phyloP scores from a whole-genome alignment of 2,888 invertebrate genomes.

The Strigamia transsilvanica region DNA sequence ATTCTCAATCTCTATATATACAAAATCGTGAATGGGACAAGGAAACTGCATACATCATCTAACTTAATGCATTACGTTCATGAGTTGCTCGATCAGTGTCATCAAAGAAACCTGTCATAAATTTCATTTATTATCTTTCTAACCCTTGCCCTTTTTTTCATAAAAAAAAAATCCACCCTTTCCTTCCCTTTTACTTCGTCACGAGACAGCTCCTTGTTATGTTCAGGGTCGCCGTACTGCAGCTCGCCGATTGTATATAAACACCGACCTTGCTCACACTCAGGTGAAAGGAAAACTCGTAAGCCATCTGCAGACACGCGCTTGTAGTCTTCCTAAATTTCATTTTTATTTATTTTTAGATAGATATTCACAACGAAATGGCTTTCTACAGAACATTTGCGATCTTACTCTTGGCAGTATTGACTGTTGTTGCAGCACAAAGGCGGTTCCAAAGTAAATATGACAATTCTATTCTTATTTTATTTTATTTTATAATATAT shows the following conservation, averaged over 20 bases:
- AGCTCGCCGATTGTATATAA: conserved; percentile 30
- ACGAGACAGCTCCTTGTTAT: neutral
- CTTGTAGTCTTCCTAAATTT: no score
- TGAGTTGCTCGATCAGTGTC: conserved; percentile 7
- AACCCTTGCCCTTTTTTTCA: conserved; percentile 24
- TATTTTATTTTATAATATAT: neutral
- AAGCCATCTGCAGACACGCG: neutral
- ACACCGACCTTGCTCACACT: conserved; percentile 31
- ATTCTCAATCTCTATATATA: neutral
- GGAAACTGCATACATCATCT: conserved; percentile 12
- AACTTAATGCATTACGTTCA: neutral
- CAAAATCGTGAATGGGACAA: conserved; percentile 34
- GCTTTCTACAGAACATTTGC: neutral
- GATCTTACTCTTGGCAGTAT: neutral
- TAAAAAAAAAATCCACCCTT: neutral
- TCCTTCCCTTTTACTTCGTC: neutral
- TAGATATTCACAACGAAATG: neutral
- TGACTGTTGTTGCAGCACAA: conserved; percentile 19
- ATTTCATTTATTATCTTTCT: neutral
- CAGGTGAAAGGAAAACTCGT: conserved; percentile 31
- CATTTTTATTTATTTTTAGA: neutral
- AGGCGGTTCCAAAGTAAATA: neutral
- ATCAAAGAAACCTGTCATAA: neutral
- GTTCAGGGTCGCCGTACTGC: conserved; percentile 39
- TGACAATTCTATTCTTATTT: neutral